These are phyloP conservation scores for Gasterosteus nipponicus DNA, from an alignment of 2,113 vertebrate genomes.

Conservation along the genomic window DNA sequence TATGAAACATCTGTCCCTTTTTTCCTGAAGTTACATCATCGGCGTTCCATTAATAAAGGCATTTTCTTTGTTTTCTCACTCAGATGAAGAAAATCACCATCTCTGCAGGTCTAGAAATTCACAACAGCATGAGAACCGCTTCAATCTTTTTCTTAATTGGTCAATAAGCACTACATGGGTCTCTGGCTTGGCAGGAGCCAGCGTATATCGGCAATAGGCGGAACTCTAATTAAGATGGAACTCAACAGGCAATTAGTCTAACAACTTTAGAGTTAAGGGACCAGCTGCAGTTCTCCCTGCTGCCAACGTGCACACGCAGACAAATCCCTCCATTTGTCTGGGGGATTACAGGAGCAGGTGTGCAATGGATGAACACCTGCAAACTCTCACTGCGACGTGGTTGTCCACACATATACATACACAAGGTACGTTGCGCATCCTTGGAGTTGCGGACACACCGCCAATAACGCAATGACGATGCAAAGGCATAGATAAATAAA, in stretches of 20 bases:
- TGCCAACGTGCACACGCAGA: constrained; percentile 28
- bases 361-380: constrained; percentile 31
- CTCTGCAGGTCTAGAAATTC: neutral
- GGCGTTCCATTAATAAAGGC: neutral
- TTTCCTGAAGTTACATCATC: neutral
- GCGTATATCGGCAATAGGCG: constrained; percentile 4
- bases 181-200: constrained; percentile 15
- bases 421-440: neutral
- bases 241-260: constrained; percentile 51
- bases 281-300: constrained; percentile 35
- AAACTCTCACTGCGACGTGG: neutral
- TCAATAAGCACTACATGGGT: constrained; percentile 1
- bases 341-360: constrained; percentile 44
- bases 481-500: constrained; percentile 12
- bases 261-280: constrained; percentile 39
- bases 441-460: neutral
- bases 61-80: no score
- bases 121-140: neutral
- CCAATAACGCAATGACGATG: neutral
- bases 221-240: constrained; percentile 46
- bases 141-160: neutral
- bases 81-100: neutral
- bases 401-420: neutral
- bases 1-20: neutral
- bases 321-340: constrained; percentile 15